These are phyloP conservation scores for Spinus olivaceus DNA, from an alignment of 2,797 vertebrate species.

Conservation along the genomic window DNA sequence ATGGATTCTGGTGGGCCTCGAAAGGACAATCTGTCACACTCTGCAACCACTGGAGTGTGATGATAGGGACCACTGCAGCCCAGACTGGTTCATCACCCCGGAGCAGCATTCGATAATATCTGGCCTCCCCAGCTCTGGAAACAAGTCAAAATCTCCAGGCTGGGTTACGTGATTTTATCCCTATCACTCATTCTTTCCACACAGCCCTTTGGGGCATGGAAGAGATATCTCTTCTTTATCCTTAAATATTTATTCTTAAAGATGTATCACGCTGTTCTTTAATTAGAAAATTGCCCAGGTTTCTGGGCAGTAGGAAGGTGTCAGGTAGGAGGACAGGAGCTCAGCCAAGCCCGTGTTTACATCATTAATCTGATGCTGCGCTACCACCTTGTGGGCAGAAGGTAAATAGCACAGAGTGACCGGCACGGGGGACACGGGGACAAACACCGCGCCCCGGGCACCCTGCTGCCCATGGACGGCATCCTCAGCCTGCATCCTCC, in stretches of 20 bases:
- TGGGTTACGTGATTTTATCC: background rate
- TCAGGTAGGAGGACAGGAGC: background rate
- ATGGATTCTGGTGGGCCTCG: background rate
- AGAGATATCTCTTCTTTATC: background rate
- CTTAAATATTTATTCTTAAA: background rate
- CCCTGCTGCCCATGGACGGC: background rate
- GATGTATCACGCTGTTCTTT: background rate
- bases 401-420: background rate
- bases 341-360: background rate
- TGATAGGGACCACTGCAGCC: background rate
- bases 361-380: constrained; percentile 40
- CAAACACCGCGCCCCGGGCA: background rate
- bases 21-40: background rate
- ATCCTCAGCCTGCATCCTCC: background rate
- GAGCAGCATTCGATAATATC: background rate
- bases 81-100: background rate
- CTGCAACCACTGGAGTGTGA: background rate
- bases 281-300: background rate
- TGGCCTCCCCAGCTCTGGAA: background rate
- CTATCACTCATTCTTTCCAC: background rate
- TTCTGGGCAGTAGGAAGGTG: background rate
- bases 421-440: background rate
- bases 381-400: constrained; percentile 76
- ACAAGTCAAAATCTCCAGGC: background rate
- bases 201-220: background rate